These are phyloP conservation scores for Lycophotia porphyrea DNA, from an alignment of 2,888 invertebrate species.

Conservation along the genomic window DNA sequence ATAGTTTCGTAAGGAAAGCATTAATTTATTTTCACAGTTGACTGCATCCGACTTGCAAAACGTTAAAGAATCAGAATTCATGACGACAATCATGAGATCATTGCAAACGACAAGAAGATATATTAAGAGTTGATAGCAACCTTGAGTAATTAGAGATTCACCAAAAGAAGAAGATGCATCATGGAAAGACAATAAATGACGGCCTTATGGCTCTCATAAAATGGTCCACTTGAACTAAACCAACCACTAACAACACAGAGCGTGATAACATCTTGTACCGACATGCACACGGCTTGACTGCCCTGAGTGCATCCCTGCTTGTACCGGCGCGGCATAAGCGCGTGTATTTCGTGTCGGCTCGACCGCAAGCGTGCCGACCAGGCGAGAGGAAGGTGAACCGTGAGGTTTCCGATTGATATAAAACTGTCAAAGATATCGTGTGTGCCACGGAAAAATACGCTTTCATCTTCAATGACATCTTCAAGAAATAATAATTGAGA, in stretches of 20 bases:
- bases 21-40: neutral
- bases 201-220: fast-evolving
- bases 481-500: conserved; percentile 37
- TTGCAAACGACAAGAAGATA: neutral
- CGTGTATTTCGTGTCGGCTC: conserved; percentile 55
- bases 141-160: neutral
- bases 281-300: too few species aligned
- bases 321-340: conserved; percentile 37
- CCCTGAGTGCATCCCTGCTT: conserved; percentile 36
- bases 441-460: conserved; percentile 42
- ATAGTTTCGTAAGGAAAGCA: neutral
- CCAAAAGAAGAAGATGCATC: neutral
- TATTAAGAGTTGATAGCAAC: neutral
- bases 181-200: neutral
- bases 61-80: neutral
- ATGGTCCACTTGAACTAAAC: neutral
- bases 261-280: neutral
- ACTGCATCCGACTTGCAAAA: neutral
- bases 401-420: conserved; percentile 70
- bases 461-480: conserved; percentile 54
- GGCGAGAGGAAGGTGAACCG: conserved; percentile 66
- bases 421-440: conserved; percentile 60
- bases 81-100: neutral
- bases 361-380: conserved; percentile 61
- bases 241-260: neutral